A percentile compares a stretch with the other conserved stretches of the same genome.
These are phyloP conservation scores for Chydorus sphaericus DNA, from an alignment of 2,888 invertebrate genomes.

Conservation along the genomic window DNA sequence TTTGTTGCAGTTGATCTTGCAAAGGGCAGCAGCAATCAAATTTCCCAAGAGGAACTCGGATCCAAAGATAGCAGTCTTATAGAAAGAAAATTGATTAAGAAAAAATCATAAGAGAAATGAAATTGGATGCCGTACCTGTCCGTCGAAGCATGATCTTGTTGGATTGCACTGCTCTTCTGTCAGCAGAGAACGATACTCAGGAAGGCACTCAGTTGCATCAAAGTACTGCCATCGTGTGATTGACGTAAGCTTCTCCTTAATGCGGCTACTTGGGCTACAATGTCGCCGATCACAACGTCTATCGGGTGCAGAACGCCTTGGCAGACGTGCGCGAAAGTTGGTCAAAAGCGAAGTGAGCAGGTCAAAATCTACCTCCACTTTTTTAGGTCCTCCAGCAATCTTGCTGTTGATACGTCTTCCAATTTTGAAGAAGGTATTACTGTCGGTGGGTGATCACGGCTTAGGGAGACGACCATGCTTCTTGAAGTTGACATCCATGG, in stretches of 20 bases:
- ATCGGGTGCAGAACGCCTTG: constrained; percentile 74
- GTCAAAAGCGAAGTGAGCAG: no score
- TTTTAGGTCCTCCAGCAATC: constrained; percentile 29
- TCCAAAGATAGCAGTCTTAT: no score
- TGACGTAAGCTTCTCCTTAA: constrained; percentile 88
- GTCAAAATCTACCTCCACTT: constrained; percentile 49
- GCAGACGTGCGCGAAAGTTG: constrained; percentile 64
- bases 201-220: constrained; percentile 85
- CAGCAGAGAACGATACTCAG: constrained; percentile 33
- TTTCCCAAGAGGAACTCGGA: no score
- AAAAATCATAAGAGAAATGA: no score
- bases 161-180: constrained; percentile 62
- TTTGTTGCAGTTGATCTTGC: no score
- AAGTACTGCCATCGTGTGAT: constrained; percentile 88
- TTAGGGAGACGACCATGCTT: constrained; percentile 48
- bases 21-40: no score
- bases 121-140: no score
- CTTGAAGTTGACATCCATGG: constrained; percentile 54
- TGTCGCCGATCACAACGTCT: constrained; percentile 85
- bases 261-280: constrained; percentile 94
- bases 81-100: no score
- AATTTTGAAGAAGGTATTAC: constrained; percentile 26
- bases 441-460: constrained; percentile 51
- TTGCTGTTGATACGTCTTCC: constrained; percentile 34
- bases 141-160: constrained; percentile 13